These are phyloP conservation scores for Himalopsyche anomala DNA, from an alignment of 2,888 invertebrate species.

Conservation along the genomic window DNA sequence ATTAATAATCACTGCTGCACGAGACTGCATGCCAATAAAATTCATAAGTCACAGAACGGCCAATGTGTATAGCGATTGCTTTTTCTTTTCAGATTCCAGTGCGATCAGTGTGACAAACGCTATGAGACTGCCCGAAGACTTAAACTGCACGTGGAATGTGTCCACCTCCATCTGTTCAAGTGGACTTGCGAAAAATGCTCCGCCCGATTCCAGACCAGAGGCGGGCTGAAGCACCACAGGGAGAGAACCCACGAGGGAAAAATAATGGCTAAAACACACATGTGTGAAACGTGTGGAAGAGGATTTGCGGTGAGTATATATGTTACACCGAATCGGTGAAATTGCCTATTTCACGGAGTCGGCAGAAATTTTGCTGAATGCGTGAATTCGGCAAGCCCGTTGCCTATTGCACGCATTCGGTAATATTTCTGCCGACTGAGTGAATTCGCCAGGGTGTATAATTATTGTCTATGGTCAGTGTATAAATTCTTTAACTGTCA, in stretches of 20 bases:
- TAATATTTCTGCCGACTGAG: no score
- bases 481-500: no score
- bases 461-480: no score
- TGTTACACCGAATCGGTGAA: no score
- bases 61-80: background rate
- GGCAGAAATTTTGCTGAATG: no score
- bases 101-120: slow-evolving; percentile 31
- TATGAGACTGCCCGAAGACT: background rate
- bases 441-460: no score
- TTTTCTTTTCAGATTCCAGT: slow-evolving; percentile 22
- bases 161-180: background rate
- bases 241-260: slow-evolving; percentile 21
- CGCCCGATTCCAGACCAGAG: background rate
- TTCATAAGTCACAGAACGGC: no score
- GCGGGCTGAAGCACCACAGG: slow-evolving; percentile 8
- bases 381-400: no score
- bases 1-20: no score
- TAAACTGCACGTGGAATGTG: slow-evolving; percentile 14
- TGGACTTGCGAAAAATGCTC: slow-evolving; percentile 29
- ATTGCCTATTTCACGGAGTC: no score
- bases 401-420: no score
- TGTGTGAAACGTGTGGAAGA: slow-evolving; percentile 3
- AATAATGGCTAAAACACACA: slow-evolving; percentile 5
- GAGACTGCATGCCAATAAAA: background rate
- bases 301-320: slow-evolving; percentile 9